Base-by-base conservation (phyloP, 2,797 vertebrate genomes). In the Schizothorax lantsangensis region DNA sequence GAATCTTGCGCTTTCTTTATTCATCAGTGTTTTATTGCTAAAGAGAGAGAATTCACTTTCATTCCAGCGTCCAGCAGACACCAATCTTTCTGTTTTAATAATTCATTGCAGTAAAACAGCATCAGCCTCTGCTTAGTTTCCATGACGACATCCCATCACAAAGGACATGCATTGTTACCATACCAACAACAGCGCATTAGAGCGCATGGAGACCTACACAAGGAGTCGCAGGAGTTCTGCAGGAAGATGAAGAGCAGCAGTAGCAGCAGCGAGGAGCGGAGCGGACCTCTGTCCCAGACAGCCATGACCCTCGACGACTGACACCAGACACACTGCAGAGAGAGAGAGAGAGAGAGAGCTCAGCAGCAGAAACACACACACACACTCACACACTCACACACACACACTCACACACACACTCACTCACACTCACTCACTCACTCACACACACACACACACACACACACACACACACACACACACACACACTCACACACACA, bases 251-350 rank as follows among this genome's bases (percentile, higher is more conserved):
- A 91, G 62, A 95, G 75, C 72, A 95, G 84, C 89, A 30, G 30
- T 1, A 94, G 88, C 49, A 92, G 87, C 81, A 93, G 88, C 90
- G 90, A 88, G 85, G 90, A 85, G 84, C 36, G 90, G 87, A 88
- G 85, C 17, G 81, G 84, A 82, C 66, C 89, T 87, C 92, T 87
- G 84, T 73, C 89, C 84, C 88, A 87, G 84, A 87, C 88, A 92
- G 90, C 84, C 94, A 95, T 95, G 94, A 91, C 89, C 84, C 90
- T 88, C 75, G 86, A 49, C 89, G 78, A 86, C 89, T n/a, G 57
- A 91, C 62, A 89, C 90, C 92, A 91, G 87, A 79, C 38, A 21
- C 59, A 80, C 87, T 88, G 84, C 2, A 19, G 38, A 84, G 12
- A 45, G 26, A 88, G 7, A 84, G 12, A 45, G 26, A 88, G 7